Conservation (phyloP, 2,113 vertebrate genomes). For the Ursus arctos region DNA sequence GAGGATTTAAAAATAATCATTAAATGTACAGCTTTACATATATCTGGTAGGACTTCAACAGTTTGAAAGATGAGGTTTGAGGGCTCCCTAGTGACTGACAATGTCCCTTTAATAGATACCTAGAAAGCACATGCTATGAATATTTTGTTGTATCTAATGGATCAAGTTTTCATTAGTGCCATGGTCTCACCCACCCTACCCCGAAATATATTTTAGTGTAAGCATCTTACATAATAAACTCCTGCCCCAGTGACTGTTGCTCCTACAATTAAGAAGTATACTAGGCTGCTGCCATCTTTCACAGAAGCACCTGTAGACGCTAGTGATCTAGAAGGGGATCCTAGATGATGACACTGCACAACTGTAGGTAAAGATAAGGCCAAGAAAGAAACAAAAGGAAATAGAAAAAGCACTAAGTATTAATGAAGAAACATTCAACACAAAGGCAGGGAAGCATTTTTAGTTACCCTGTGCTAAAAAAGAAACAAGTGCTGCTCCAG, state of each 20-base stretch:
- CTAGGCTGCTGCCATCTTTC: slow-evolving; percentile 89
- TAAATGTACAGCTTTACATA: slow-evolving; percentile 37
- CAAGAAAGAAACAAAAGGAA: slow-evolving; percentile 81
- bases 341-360: slow-evolving; percentile 86
- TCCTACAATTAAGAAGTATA: slow-evolving; percentile 92
- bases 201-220: slow-evolving; percentile 68
- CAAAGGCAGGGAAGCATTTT: slow-evolving; percentile 75
- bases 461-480: slow-evolving; percentile 77
- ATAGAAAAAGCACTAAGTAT: slow-evolving; percentile 80
- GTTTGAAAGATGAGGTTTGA: not conserved
- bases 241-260: slow-evolving; percentile 88
- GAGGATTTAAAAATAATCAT: slow-evolving; percentile 46
- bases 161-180: slow-evolving; percentile 59
- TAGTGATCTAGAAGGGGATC: slow-evolving; percentile 89
- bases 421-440: slow-evolving; percentile 74
- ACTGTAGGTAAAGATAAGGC: slow-evolving; percentile 86
- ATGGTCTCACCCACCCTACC: slow-evolving; percentile 73
- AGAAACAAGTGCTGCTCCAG: slow-evolving; percentile 17
- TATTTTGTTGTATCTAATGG: slow-evolving; percentile 51
- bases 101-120: slow-evolving; percentile 66
- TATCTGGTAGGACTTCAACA: not conserved
- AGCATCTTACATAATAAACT: slow-evolving; percentile 90
- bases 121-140: slow-evolving; percentile 67
- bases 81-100: slow-evolving; percentile 62
- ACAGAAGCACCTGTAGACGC: slow-evolving; percentile 90